Evolutionary conservation across 2,888 invertebrate genomes (phyloP), one percentile per base, ranked within the genome.

Genomic region (Apotomis betuletana): DNA sequence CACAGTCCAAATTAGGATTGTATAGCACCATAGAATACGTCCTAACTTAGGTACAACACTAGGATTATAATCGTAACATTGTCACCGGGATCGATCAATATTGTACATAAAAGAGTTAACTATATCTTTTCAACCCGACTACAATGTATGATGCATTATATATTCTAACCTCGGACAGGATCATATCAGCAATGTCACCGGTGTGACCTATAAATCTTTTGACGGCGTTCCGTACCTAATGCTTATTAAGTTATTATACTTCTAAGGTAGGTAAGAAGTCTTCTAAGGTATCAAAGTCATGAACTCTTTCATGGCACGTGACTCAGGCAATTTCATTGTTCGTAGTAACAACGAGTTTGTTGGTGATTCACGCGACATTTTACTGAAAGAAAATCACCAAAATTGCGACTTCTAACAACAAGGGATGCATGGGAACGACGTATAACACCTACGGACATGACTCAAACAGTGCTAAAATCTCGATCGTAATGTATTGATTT

Each of bases 161-260:
- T 62, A 38, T 55, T 15, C 38, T 51, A 55, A 62, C 69, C 69
- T 38, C 38, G 49, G n/a, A 57, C 27, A 51, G 9, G 49, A 54
- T 65, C 60, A 64, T 55, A 70, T 71, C 60, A 57, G 51, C 67
- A 62, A 52, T 61, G 49, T 49, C 55, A 70, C 65, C 60, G n/a
- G 12, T 60, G 55, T 61, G 65, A 51, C 65, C 55, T 41, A 60
- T 64, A 52, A 15, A 65, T 54, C 46, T 65, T 71, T 67, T 71
- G 27, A 27, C 27, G 27, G 27, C 27, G 27, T 27, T 27, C 27
- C 27, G 27, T 27, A 27, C 27, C 27, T 27, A 27, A 27, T 27
- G 27, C 27, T 27, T 27, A 27, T 27, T 27, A 27, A 27, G 27
- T 27, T 27, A 27, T 27, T 27, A 27, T 27, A 27, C 46, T 65